phyloP scores from a whole-genome alignment of 2,888 invertebrate genomes.

The Cephus rjabovi region DNA sequence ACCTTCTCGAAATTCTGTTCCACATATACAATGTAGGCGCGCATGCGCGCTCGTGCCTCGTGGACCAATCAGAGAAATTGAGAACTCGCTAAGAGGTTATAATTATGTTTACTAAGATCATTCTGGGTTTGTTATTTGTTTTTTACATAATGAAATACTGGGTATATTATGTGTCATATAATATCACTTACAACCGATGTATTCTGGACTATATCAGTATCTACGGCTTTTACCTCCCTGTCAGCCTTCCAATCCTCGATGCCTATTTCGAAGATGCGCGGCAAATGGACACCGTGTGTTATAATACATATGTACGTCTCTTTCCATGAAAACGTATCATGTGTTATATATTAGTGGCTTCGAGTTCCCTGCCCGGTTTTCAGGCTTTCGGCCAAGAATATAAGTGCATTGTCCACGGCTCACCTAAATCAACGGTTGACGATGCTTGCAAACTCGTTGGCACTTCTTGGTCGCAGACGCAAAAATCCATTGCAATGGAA shows the following conservation, averaged over 20 bases:
- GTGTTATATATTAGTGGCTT: constrained; percentile 14
- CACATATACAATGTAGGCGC: neutral
- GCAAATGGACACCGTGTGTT: constrained; percentile 19
- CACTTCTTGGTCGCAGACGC: constrained; percentile 26
- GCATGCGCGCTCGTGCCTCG: neutral
- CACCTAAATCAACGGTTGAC: constrained; percentile 8
- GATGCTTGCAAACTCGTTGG: constrained; percentile 18
- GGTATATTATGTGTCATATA: neutral
- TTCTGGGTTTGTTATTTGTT: neutral
- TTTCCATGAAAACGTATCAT: constrained; percentile 15
- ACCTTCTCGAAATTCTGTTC: constrained; percentile 11
- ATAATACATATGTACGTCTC: constrained; percentile 14
- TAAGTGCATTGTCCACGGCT: constrained; percentile 24
- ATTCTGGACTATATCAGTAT: constrained; percentile 31
- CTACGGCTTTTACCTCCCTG: constrained; percentile 17
- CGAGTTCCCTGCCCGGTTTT: constrained; percentile 27
- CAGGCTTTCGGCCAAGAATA: constrained; percentile 34
- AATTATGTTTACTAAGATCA: neutral
- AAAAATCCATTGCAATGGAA: constrained; percentile 19
- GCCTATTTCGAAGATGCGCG: constrained; percentile 26
- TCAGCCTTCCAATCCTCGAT: constrained; percentile 9
- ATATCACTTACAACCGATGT: neutral
- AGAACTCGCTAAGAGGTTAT: neutral
- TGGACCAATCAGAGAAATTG: neutral
- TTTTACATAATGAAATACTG: neutral